phyloP scores from a whole-genome alignment of 2,797 vertebrate genomes.

The Poecile montanus region DNA sequence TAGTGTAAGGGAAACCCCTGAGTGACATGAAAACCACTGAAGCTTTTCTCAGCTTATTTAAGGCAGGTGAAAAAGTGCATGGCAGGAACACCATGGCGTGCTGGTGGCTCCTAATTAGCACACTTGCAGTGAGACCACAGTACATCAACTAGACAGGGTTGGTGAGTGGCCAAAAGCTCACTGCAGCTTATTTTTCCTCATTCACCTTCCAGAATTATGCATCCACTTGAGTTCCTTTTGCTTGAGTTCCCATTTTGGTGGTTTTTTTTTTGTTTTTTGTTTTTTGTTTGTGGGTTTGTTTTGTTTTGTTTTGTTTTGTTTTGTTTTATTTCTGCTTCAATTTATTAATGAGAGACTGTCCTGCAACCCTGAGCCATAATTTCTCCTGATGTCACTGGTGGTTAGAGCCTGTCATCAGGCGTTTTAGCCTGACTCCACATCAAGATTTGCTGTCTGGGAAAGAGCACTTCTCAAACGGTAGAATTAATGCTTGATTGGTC shows the following conservation, averaged over 20 bases:
- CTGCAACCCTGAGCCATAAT: not conserved
- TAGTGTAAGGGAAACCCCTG: not conserved
- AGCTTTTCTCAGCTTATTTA: constrained; percentile 17
- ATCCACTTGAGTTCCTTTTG: not conserved
- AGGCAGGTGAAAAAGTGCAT: not conserved
- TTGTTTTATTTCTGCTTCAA: fast-evolving
- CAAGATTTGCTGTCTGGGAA: not conserved
- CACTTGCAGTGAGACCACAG: not conserved
- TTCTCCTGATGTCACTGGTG: not conserved
- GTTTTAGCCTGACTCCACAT: not conserved
- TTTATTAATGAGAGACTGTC: not conserved
- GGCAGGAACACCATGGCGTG: not conserved
- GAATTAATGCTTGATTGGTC: not conserved
- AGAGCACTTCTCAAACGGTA: not conserved
- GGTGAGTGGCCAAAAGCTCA: not conserved
- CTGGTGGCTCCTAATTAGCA: not conserved
- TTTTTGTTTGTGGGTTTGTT: too few species aligned
- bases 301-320: not conserved
- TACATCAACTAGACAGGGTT: not conserved
- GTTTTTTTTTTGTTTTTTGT: not conserved
- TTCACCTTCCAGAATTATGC: not conserved
- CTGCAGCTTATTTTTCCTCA: not conserved
- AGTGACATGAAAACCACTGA: not conserved
- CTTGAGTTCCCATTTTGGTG: not conserved
- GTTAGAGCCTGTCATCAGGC: not conserved